Conservation (phyloP, 2,888 invertebrate species). For the Plagiodera versicolora region DNA sequence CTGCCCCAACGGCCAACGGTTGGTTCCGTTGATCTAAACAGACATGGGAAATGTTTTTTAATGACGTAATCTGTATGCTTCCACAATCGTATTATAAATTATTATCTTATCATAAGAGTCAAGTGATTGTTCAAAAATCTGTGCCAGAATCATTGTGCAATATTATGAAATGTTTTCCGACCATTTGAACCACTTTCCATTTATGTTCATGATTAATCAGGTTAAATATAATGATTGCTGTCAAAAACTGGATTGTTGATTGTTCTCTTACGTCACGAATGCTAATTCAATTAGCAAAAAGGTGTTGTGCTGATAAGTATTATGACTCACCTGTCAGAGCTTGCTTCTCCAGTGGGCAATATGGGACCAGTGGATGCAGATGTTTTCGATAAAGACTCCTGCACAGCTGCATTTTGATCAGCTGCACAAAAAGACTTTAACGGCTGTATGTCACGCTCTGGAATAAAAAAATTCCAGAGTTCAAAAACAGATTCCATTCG, state of each 20-base stretch:
- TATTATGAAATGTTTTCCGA: too few species aligned
- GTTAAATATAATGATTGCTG: too few species aligned
- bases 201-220: too few species aligned
- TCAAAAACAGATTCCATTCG: not conserved
- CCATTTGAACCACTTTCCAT: too few species aligned
- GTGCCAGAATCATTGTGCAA: too few species aligned
- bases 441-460: constrained; percentile 74
- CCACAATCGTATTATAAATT: too few species aligned
- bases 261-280: too few species aligned
- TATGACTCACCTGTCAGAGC: constrained; percentile 50
- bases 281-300: not conserved
- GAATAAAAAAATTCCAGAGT: constrained; percentile 38
- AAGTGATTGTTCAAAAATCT: too few species aligned
- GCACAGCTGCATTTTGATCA: constrained; percentile 50
- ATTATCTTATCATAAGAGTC: too few species aligned
- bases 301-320: not conserved
- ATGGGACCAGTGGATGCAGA: constrained; percentile 50
- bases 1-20: constrained; percentile 89
- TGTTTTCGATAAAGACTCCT: constrained; percentile 40
- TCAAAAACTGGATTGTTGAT: too few species aligned
- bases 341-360: constrained; percentile 55
- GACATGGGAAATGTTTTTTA: not conserved
- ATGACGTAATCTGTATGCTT: too few species aligned
- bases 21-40: constrained; percentile 63
- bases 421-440: constrained; percentile 49